Evolutionary conservation across 2,888 invertebrate genomes (phyloP).

Genomic region (Eustalomyia histrio): DNA sequence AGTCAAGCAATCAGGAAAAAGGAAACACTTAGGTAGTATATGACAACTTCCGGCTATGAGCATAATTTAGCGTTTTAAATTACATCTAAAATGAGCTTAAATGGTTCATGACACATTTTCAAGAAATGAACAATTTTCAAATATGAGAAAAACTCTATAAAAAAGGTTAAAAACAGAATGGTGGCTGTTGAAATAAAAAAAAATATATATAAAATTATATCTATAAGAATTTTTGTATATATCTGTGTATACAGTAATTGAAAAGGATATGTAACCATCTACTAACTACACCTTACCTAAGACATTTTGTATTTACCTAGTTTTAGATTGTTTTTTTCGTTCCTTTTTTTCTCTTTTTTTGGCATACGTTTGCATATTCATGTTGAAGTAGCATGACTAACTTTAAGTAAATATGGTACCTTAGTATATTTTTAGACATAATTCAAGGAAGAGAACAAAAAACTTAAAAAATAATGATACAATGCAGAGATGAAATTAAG

Average conservation of each 20-base stretch:
- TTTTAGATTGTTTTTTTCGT: slow-evolving; percentile 5
- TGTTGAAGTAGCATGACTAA: not conserved
- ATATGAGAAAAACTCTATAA: slow-evolving; percentile 25
- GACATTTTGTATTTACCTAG: slow-evolving; percentile 3
- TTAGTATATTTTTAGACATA: not conserved
- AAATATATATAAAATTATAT: slow-evolving; percentile 3
- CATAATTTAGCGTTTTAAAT: slow-evolving; percentile 76
- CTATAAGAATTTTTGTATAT: slow-evolving; percentile 12
- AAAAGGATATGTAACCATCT: slow-evolving; percentile 44
- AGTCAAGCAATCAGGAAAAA: slow-evolving; percentile 64
- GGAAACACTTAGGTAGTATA: slow-evolving; percentile 66
- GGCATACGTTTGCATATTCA: slow-evolving; percentile 35
- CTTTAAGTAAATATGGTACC: not conserved
- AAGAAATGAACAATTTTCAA: slow-evolving; percentile 65
- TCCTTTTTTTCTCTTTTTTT: not conserved
- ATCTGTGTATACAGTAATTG: slow-evolving; percentile 32
- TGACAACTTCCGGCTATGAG: slow-evolving; percentile 67
- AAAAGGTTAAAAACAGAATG: not conserved
- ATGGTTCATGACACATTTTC: slow-evolving; percentile 77
- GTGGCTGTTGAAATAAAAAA: not conserved
- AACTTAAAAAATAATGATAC: not conserved
- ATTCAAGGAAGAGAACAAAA: not conserved
- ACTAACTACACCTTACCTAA: slow-evolving; percentile 23
- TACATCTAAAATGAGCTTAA: slow-evolving; percentile 77
- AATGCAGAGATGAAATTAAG: too few relatives aligned